These are phyloP conservation scores for Cynocephalus volans DNA, from an alignment of 2,113 vertebrate species.

Conservation along the genomic window DNA sequence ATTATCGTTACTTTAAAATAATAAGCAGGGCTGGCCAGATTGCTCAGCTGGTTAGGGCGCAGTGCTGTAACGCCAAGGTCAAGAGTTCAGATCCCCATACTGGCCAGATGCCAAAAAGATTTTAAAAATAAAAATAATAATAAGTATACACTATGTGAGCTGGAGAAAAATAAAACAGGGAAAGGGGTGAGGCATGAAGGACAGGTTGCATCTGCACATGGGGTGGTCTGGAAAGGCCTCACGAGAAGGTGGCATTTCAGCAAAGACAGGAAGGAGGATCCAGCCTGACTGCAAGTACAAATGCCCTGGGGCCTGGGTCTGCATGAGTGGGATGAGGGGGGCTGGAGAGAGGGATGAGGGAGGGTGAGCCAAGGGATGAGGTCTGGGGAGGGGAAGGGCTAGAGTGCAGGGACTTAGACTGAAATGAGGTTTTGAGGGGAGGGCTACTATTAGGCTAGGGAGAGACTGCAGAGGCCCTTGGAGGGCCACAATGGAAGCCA, in stretches of 20 bases:
- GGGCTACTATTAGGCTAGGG: neutral
- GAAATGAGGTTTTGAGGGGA: neutral
- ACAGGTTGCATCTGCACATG: neutral
- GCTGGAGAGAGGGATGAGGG: too few relatives aligned
- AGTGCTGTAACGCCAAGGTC: too few relatives aligned
- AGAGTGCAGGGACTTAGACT: too few relatives aligned
- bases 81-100: too few relatives aligned
- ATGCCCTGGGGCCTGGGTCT: neutral
- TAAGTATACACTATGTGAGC: neutral
- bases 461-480: neutral
- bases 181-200: neutral
- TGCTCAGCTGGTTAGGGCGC: too few relatives aligned
- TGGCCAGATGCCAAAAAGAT: too few relatives aligned
- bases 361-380: neutral
- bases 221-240: neutral
- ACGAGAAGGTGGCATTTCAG: neutral
- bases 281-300: neutral
- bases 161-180: neutral
- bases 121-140: too few relatives aligned
- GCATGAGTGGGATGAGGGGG: neutral
- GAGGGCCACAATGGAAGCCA: neutral
- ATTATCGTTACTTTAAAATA: neutral
- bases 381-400: neutral
- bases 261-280: neutral
- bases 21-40: too few relatives aligned